Conservation (phyloP, 2,113 vertebrate species). For the Drymodes brunneopygia region DNA sequence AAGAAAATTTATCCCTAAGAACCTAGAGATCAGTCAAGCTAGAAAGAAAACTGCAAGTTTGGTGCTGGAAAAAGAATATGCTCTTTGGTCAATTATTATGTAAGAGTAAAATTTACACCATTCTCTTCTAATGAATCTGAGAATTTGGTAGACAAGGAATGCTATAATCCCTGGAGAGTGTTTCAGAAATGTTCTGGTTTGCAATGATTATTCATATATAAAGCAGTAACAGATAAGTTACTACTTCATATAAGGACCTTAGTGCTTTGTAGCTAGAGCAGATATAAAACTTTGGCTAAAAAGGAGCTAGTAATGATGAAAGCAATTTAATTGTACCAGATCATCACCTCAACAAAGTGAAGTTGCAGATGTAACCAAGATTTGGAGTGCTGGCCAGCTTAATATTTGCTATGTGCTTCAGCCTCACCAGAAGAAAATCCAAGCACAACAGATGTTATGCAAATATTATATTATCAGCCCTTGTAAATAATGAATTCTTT, state of each 20-base stretch:
- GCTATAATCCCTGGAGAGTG: not conserved
- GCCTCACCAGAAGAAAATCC: not conserved
- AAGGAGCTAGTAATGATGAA: not conserved
- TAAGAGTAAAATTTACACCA: not conserved
- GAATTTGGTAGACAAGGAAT: not conserved
- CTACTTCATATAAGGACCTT: not conserved
- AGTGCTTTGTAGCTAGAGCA: not conserved
- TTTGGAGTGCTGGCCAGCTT: not conserved
- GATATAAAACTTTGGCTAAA: not conserved
- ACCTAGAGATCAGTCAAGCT: not conserved
- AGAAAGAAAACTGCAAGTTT: not conserved
- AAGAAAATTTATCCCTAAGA: not conserved
- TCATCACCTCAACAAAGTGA: not conserved
- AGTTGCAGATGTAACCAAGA: not conserved
- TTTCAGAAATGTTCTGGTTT: not conserved
- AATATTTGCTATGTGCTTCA: not conserved
- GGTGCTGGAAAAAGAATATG: not conserved
- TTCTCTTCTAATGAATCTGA: not conserved
- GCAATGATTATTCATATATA: not conserved
- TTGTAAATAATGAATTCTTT: not conserved
- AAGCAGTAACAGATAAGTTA: not conserved
- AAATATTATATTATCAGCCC: not conserved
- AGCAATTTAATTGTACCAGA: not conserved
- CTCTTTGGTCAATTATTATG: not conserved
- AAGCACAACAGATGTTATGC: not conserved